phyloP scores from a whole-genome alignment of 2,888 invertebrate genomes.

The Galerucella nymphaeae region DNA sequence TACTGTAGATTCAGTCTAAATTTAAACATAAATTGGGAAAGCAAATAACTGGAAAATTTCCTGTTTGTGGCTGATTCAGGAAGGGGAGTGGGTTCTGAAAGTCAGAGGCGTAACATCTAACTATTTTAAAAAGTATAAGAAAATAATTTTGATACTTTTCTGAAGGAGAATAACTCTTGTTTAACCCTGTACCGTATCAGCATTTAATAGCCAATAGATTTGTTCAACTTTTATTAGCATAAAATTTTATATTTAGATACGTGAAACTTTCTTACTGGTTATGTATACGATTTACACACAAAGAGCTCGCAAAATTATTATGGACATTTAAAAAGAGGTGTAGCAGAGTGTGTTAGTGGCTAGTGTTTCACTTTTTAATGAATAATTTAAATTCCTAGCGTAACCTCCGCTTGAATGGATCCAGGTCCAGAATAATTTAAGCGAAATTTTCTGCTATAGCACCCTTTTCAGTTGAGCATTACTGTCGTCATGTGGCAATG shows the following conservation, averaged over 20 bases:
- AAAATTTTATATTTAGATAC: too few species aligned
- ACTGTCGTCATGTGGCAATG: slow-evolving; percentile 1
- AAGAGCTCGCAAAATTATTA: too few species aligned
- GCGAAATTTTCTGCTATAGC: slow-evolving; percentile 17
- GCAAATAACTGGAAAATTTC: slow-evolving; percentile 16
- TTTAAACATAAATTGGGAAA: slow-evolving; percentile 13
- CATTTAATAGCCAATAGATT: too few species aligned
- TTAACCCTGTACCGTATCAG: too few species aligned
- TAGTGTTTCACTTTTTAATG: slow-evolving; percentile 28
- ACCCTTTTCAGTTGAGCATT: not conserved
- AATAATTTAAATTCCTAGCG: slow-evolving; percentile 32
- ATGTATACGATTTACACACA: too few species aligned
- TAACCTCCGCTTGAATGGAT: slow-evolving; percentile 23
- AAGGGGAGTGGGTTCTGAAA: not conserved
- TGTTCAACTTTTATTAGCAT: too few species aligned
- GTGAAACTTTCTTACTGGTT: too few species aligned
- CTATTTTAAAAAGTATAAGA: too few species aligned
- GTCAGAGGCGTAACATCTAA: not conserved
- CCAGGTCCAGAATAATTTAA: slow-evolving; percentile 29
- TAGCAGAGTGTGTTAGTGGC: slow-evolving; percentile 28
- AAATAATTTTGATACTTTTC: too few species aligned
- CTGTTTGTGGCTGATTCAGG: not conserved
- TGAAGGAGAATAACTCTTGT: too few species aligned
- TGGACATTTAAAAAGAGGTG: not conserved
- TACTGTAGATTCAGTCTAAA: slow-evolving; percentile 3